Conservation (phyloP, 2,797 vertebrate species). For the Brachymystax lenok region DNA sequence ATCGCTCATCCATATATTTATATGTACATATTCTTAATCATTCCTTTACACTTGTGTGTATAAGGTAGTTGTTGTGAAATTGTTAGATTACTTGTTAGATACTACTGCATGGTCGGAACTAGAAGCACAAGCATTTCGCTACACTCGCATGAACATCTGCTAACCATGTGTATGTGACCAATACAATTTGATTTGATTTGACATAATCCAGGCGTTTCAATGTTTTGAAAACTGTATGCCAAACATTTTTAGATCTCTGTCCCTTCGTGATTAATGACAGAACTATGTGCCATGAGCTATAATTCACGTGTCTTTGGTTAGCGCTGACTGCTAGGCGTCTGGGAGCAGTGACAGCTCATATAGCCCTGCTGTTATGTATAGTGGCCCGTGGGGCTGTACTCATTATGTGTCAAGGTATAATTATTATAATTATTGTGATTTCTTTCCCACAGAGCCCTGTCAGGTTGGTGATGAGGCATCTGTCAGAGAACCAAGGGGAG, state of each 20-base stretch:
- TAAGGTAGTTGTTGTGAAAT: too few species aligned
- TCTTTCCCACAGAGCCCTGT: constrained; percentile 47
- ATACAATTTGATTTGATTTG: too few species aligned
- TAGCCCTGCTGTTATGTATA: constrained; percentile 64
- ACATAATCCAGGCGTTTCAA: constrained; percentile 11
- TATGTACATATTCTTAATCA: too few species aligned
- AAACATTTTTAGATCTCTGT: constrained; percentile 41
- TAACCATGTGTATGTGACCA: too few species aligned
- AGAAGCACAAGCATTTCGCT: too few species aligned
- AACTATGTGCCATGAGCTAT: constrained; percentile 63
- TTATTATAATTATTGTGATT: constrained; percentile 74
- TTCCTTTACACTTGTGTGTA: too few species aligned
- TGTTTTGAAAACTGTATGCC: constrained; percentile 33
- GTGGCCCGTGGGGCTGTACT: constrained; percentile 60
- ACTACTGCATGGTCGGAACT: too few species aligned
- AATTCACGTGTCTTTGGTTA: constrained; percentile 70
- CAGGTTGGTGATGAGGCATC: constrained; percentile 53
- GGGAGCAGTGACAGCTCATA: constrained; percentile 66
- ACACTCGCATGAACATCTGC: too few species aligned
- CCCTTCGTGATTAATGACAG: constrained; percentile 49
- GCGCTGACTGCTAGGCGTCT: constrained; percentile 42
- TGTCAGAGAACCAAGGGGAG: constrained; percentile 62
- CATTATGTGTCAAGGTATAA: constrained; percentile 72
- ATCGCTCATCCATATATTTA: too few species aligned
- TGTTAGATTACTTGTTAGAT: too few species aligned